Evolutionary conservation across 2,888 invertebrate genomes (phyloP).

Genomic region (Campoplex capitator): DNA sequence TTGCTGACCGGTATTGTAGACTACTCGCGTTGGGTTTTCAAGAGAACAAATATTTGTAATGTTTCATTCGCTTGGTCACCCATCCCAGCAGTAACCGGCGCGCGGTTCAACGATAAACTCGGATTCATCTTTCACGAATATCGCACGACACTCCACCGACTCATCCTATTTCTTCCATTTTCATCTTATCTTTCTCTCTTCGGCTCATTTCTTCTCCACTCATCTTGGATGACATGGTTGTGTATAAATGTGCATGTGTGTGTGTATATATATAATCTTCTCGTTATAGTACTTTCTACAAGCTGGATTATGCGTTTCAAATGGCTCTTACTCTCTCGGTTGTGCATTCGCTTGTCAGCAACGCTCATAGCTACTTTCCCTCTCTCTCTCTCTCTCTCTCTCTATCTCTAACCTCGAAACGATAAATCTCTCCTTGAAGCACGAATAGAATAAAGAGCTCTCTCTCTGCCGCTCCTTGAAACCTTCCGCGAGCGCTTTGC

Average conservation of each 20-base stretch:
- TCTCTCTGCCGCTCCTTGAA: not conserved
- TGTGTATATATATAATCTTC: constrained; percentile 13
- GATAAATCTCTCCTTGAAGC: not conserved
- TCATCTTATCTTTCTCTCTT: not conserved
- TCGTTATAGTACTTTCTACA: constrained; percentile 50
- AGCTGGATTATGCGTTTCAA: constrained; percentile 25
- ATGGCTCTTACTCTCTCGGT: constrained; percentile 17
- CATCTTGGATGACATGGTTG: not conserved
- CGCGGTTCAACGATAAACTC: constrained; percentile 63
- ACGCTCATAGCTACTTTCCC: constrained; percentile 21
- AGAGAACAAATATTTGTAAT: not conserved
- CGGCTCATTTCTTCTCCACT: not conserved
- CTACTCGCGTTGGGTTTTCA: too few relatives aligned
- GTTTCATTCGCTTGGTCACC: constrained; percentile 20
- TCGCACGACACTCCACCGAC: constrained; percentile 24
- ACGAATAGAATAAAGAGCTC: not conserved
- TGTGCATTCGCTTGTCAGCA: constrained; percentile 21
- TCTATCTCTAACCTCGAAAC: not conserved
- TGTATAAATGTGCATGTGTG: too few relatives aligned
- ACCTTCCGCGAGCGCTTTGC: too few relatives aligned
- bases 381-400: not conserved
- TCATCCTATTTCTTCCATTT: not conserved
- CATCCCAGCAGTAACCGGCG: constrained; percentile 61
- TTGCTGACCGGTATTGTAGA: too few relatives aligned
- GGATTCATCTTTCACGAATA: constrained; percentile 56